These are phyloP conservation scores for Nematolebias whitei DNA, from an alignment of 2,113 vertebrate species.

Conservation along the genomic window DNA sequence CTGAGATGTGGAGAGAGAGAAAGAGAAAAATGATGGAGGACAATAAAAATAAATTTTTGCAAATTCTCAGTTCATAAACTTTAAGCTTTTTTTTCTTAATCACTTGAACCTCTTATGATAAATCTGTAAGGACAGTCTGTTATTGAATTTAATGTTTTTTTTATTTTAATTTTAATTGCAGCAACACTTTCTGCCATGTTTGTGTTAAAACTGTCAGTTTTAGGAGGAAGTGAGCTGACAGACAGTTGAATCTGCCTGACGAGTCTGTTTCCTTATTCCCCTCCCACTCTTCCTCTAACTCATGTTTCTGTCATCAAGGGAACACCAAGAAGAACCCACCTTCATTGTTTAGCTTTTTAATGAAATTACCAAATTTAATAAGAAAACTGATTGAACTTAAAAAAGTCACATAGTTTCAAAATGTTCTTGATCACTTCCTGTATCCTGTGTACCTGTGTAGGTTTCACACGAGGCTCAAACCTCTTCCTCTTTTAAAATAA, in stretches of 20 bases:
- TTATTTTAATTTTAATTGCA: too few relatives aligned
- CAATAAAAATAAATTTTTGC: too few relatives aligned
- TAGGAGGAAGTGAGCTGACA: slow-evolving; percentile 71
- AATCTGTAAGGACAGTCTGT: not conserved
- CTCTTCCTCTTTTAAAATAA: slow-evolving; percentile 25
- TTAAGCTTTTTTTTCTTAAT: not conserved
- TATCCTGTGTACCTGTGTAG: not conserved
- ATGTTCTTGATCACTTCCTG: slow-evolving; percentile 1
- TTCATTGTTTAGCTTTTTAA: not conserved
- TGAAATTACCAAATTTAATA: too few relatives aligned
- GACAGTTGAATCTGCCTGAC: slow-evolving; percentile 61
- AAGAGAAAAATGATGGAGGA: too few relatives aligned
- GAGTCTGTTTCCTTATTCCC: slow-evolving; percentile 65
- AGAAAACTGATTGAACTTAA: too few relatives aligned
- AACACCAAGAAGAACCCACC: not conserved
- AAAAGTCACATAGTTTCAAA: not conserved
- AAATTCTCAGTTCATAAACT: too few relatives aligned
- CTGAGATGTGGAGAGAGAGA: too few relatives aligned
- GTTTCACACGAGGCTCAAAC: not conserved
- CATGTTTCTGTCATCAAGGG: slow-evolving; percentile 11
- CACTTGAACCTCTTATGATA: not conserved
- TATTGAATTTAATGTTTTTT: not conserved
- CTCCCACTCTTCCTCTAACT: slow-evolving; percentile 36
- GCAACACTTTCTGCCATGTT: slow-evolving; percentile 1
- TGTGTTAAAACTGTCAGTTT: slow-evolving; percentile 36